Evolutionary conservation across 2,888 invertebrate genomes (phyloP), one percentile per base, ranked within the genome.

Genomic region (Uloborus plumipes): DNA sequence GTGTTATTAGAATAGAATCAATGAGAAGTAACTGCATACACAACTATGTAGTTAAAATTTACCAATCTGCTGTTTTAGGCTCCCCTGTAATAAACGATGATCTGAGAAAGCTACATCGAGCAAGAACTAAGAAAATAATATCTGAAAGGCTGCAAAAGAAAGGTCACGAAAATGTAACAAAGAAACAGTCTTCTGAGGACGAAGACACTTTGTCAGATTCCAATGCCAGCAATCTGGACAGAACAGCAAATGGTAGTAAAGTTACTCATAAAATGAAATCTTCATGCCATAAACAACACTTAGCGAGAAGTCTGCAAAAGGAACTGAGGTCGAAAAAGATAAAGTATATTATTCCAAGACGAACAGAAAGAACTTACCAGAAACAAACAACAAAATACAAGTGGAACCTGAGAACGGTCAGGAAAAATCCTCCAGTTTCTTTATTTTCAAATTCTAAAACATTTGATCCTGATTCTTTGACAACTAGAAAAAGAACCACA

Each of bases 21-120:
- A 39, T 39, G 39, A 39, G 39, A 39, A 39, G 9, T 39, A 39
- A 39, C 39, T 39, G 39, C 39, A 39, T 39, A 39, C 39, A 11
- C 39, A 39, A 39, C 9, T 67, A 75, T 75, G 66, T 75, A 75
- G 67, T 75, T 75, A 61, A 67, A 75, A 75, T 51, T 67, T 59
- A 51, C 59, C 59, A 47, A 59, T 75, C 67, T 49, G 18, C 75
- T 75, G 47, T 75, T 75, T 67, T 75, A 75, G 75, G 75, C 20
- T 75, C 58, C 66, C 67, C 51, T 55, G 26, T 22, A 49, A 39
- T 39, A 39, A 65, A 47, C 55, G 55, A 39, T 15, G 65, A 53
- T 31, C 74, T 65, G 16, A 55, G 20, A 55, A 74, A 31, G 39
- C 39, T 39, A 39, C 39, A 39, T 47, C 74, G 16, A 55, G 53